Percentiles rank a stretch among this genome's conserved stretches.
Evolutionary conservation across 2,888 invertebrate species (phyloP).

Genomic region (Eubasilissa splendida): DNA sequence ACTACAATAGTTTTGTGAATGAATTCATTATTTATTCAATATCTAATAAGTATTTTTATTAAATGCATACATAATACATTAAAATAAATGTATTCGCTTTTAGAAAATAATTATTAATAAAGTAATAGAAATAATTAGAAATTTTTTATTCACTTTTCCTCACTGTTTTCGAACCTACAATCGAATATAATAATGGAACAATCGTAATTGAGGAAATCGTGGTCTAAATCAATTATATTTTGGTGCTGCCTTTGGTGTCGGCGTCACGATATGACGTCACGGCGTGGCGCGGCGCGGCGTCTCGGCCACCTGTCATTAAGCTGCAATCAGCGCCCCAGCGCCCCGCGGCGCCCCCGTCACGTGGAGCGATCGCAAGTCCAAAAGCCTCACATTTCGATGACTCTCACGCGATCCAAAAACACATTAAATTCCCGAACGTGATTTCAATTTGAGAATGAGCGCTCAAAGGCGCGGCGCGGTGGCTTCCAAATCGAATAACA

Average conservation of each 20-base stretch:
- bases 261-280: conserved; percentile 37
- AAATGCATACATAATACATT: no score
- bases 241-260: neutral
- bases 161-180: neutral
- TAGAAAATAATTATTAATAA: no score
- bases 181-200: neutral
- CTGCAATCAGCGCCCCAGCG: conserved; percentile 45
- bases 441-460: conserved; percentile 11
- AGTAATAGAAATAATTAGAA: neutral
- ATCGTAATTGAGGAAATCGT: no score
- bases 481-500: neutral
- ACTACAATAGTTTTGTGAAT: no score
- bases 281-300: conserved; percentile 45
- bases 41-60: no score
- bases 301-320: conserved; percentile 52
- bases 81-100: no score
- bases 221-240: no score
- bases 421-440: conserved; percentile 21
- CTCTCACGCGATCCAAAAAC: conserved; percentile 16
- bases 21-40: no score
- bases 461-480: neutral
- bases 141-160: neutral
- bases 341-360: conserved; percentile 7
- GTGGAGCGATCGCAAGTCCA: neutral
- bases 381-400: conserved; percentile 19